Base-by-base conservation (phyloP, 2,797 vertebrate species). In the Ambastaia sidthimunki region DNA sequence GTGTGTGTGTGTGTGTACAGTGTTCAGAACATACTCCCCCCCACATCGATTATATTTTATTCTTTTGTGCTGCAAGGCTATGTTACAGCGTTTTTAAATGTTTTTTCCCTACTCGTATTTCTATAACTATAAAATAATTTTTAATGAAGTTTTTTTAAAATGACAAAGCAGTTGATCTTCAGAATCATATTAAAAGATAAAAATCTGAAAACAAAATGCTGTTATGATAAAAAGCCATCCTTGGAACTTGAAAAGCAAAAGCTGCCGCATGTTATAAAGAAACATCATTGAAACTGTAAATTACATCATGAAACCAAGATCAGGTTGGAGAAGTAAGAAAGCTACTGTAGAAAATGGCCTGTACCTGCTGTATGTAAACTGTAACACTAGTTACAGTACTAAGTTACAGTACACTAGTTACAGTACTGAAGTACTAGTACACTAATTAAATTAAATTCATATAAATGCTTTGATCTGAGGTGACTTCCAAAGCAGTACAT, bases 141-240 rank as follows among this genome's bases (percentile, higher is more conserved):
- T 67, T 67, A 55, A 41, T 41, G 9, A 55, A 52, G 25, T 62
- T 18, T 9, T 25, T 41, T 68, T 5, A n/a, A 76, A 68, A 47
- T 16, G 21, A 57, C 37, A 44, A n/a, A 62, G 31, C 25, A 9
- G 1, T 41, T 41, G 37, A 65, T 52, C 44, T 31, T 63, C 19
- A 23, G 7, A 52, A 54, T 75, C 15, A 41, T 31, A 65, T 65
- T 52, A 59, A 65, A 74, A 52, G 60, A 75, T 75, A n/a, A 66
- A 65, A 54, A 65, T 52, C 72, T 6, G 18, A 63, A 21, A 21
- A 37, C 7, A 28, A 16, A 74, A 13, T 73, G 37, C 16, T 23
- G 9, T 28, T 9, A 12, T 25, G 9, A 48, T 48, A 34, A 74
- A 25, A 7, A 66, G 47, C 2, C 34, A 7, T 3, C 7, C 47